Percentiles rank a stretch among this genome's conserved stretches.
Evolutionary conservation across 2,888 invertebrate genomes (phyloP).

Genomic region (Hedya salicella): DNA sequence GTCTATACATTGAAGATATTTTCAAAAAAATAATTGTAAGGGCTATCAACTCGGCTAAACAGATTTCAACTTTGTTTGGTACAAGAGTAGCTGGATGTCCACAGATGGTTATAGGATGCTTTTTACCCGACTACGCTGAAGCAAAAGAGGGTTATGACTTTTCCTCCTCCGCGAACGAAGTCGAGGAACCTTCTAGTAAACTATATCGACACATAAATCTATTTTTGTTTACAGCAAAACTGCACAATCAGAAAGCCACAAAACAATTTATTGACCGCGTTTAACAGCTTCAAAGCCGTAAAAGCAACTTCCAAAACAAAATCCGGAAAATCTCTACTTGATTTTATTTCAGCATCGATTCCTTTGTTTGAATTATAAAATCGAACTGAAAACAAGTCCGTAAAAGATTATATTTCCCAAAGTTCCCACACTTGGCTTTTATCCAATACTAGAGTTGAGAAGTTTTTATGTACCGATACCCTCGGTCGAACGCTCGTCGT

Average conservation of each 20-base stretch:
- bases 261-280: neutral
- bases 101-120: no score
- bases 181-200: no score
- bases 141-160: no score
- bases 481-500: neutral
- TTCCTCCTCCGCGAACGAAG: no score
- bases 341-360: constrained; percentile 14
- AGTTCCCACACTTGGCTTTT: constrained; percentile 30
- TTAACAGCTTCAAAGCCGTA: neutral
- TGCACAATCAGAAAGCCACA: neutral
- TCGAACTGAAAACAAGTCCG: constrained; percentile 23
- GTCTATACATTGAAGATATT: no score
- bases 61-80: no score
- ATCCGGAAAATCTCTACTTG: neutral
- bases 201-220: no score
- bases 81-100: no score
- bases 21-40: no score
- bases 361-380: constrained; percentile 20
- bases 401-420: constrained; percentile 23
- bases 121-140: no score
- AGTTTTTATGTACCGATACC: constrained; percentile 29
- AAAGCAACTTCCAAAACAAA: constrained; percentile 8
- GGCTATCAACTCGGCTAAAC: no score
- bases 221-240: neutral
- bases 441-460: constrained; percentile 27